These are phyloP conservation scores for Hippocampus kuda DNA, from an alignment of 2,797 vertebrate species.

Conservation along the genomic window DNA sequence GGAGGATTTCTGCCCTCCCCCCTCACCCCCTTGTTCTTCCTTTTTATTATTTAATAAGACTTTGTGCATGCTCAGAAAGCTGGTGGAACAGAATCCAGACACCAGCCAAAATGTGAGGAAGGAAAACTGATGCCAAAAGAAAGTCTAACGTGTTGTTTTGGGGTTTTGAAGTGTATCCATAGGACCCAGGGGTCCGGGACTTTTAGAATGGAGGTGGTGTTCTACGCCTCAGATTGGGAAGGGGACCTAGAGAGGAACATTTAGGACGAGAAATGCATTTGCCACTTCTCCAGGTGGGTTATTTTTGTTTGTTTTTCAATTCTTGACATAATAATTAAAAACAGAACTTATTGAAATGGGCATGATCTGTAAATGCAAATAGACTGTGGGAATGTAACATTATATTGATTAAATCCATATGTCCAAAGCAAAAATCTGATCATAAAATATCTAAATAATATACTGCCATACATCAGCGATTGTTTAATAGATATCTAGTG, in stretches of 20 bases:
- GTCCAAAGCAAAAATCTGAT: not conserved
- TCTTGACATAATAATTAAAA: slow-evolving; percentile 2
- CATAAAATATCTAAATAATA: not conserved
- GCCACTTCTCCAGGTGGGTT: slow-evolving; percentile 60
- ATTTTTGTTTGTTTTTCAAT: slow-evolving; percentile 22
- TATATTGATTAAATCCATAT: not conserved
- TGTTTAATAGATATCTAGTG: not conserved
- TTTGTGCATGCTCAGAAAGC: slow-evolving; percentile 63
- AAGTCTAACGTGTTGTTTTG: slow-evolving; percentile 12
- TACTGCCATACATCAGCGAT: not conserved
- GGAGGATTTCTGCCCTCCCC: slow-evolving; percentile 43
- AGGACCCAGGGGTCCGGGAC: slow-evolving; percentile 22
- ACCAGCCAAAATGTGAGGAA: slow-evolving; percentile 58
- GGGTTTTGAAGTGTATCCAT: slow-evolving; percentile 21
- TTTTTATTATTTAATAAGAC: slow-evolving; percentile 34
- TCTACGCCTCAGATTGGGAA: slow-evolving; percentile 30
- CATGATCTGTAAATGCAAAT: slow-evolving; percentile 1
- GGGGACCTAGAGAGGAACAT: slow-evolving; percentile 35
- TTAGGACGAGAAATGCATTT: slow-evolving; percentile 46
- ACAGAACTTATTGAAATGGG: not conserved
- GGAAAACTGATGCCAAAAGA: slow-evolving; percentile 36
- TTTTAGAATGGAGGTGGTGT: slow-evolving; percentile 35
- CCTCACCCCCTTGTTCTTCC: slow-evolving; percentile 19
- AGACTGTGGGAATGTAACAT: not conserved
- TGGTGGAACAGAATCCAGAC: slow-evolving; percentile 65